Evolutionary conservation across 2,888 invertebrate species (phyloP).

Genomic region (Abscondita cerata): DNA sequence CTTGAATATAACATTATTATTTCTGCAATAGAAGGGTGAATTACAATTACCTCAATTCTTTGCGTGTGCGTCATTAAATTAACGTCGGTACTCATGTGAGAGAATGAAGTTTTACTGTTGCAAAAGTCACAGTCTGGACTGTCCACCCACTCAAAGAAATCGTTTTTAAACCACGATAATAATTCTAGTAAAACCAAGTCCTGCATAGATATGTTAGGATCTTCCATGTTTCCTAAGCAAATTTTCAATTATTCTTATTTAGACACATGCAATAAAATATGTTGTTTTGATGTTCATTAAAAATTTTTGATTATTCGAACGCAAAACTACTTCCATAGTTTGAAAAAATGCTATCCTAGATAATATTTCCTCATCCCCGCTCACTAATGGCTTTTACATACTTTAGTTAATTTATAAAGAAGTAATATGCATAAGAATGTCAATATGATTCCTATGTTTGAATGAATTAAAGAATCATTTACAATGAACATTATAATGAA

Average conservation of each 20-base stretch:
- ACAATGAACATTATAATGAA: too few relatives aligned
- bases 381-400: too few relatives aligned
- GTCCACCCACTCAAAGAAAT: constrained; percentile 94
- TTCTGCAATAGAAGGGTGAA: constrained; percentile 8
- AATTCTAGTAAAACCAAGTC: constrained; percentile 82
- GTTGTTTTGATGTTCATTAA: not conserved
- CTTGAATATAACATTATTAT: constrained; percentile 52
- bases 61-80: constrained; percentile 58
- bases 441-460: too few relatives aligned
- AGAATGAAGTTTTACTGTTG: constrained; percentile 61
- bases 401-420: too few relatives aligned
- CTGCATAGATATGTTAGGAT: constrained; percentile 62
- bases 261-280: not conserved
- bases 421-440: too few relatives aligned
- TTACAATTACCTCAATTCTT: constrained; percentile 66
- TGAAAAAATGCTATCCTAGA: too few relatives aligned
- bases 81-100: constrained; percentile 55
- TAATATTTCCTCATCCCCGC: too few relatives aligned
- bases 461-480: too few relatives aligned
- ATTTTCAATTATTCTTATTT: too few relatives aligned
- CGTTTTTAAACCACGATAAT: constrained; percentile 89
- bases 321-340: too few relatives aligned
- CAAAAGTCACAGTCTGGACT: constrained; percentile 77
- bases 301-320: not conserved
- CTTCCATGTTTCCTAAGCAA: constrained; percentile 43